A percentile compares a stretch with the other conserved stretches of the same genome.
Evolutionary conservation across 2,113 vertebrate genomes (phyloP).

Genomic region (Malurus melanocephalus): DNA sequence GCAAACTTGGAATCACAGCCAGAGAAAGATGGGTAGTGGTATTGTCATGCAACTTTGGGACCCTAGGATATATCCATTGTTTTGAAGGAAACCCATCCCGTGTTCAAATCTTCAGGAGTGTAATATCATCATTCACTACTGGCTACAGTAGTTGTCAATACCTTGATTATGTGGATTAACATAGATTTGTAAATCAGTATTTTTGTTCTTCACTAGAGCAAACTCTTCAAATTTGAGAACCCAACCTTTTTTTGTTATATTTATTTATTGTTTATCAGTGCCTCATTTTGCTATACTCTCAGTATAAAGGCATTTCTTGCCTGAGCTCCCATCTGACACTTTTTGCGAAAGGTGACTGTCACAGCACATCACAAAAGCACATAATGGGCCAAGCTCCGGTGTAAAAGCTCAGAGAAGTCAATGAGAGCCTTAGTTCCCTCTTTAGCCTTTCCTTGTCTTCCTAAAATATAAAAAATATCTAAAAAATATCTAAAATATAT

Average conservation of each 20-base stretch:
- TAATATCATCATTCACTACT: not conserved
- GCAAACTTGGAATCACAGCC: not conserved
- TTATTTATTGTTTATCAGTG: not conserved
- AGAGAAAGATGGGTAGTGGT: not conserved
- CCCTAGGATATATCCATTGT: not conserved
- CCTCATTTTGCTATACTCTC: not conserved
- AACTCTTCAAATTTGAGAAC: not conserved
- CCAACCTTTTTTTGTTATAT: fast-evolving
- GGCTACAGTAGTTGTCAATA: not conserved
- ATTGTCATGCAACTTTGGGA: not conserved
- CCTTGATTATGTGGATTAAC: not conserved
- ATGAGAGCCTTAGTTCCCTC: not conserved
- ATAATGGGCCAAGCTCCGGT: not conserved
- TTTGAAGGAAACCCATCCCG: not conserved
- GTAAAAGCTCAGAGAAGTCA: not conserved
- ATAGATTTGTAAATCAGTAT: not conserved
- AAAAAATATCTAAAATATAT: not conserved
- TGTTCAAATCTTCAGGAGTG: not conserved
- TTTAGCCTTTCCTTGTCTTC: not conserved
- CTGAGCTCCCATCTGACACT: not conserved
- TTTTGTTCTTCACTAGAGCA: not conserved
- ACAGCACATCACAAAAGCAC: not conserved
- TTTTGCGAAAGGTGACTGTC: not conserved
- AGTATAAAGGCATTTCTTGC: not conserved
- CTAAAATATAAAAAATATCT: too few relatives aligned